These are phyloP conservation scores for Malacoraja senta DNA, from an alignment of 2,797 vertebrate genomes.

Conservation along the genomic window DNA sequence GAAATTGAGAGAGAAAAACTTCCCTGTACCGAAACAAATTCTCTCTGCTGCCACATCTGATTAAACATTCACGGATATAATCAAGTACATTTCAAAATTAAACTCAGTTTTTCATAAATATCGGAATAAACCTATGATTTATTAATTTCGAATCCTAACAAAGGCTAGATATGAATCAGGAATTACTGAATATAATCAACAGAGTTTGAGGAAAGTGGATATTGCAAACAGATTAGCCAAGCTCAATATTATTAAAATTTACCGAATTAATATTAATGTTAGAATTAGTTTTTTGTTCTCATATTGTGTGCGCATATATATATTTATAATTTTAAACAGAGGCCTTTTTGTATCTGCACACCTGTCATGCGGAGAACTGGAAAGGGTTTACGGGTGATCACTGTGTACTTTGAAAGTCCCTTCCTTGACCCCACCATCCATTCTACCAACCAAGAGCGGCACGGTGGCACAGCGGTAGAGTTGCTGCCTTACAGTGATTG, in stretches of 20 bases:
- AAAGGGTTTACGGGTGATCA: background rate
- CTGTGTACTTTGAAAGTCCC: background rate
- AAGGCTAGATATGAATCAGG: background rate
- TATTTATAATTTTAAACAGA: conserved; percentile 14
- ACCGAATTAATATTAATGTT: conserved; percentile 27
- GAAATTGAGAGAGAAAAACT: background rate
- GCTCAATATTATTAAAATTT: background rate
- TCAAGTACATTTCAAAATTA: background rate
- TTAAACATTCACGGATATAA: background rate
- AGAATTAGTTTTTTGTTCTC: background rate
- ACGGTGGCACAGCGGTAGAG: no score
- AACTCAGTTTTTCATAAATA: background rate
- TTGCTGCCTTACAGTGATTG: no score
- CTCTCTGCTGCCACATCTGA: background rate
- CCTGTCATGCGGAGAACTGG: background rate
- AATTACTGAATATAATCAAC: background rate
- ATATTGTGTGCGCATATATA: conserved; percentile 10
- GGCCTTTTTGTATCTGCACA: background rate
- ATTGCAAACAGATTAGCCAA: background rate
- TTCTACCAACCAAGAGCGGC: background rate
- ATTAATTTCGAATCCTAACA: background rate
- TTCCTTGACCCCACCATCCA: background rate
- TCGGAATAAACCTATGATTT: conserved; percentile 1
- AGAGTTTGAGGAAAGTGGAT: background rate
- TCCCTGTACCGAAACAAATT: background rate